A percentile compares a stretch with the other conserved stretches of the same genome.
Evolutionary conservation across 2,888 invertebrate species (phyloP).

Genomic region (Drosophila anomalata): DNA sequence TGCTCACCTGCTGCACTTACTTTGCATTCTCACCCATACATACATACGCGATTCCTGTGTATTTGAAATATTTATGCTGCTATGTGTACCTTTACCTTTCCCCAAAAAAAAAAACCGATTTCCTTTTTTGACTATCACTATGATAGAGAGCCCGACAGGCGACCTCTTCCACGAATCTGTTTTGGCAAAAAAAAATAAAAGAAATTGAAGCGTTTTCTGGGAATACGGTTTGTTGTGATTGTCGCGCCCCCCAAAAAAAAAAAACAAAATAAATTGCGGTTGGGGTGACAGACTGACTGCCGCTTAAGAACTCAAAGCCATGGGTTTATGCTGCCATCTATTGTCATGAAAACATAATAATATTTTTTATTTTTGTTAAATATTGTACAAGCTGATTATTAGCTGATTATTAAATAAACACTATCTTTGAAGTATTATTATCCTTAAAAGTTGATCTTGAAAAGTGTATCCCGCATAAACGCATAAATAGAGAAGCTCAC

Average conservation of each 20-base stretch:
- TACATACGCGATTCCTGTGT: slow-evolving; percentile 18
- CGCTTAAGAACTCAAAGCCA: neutral
- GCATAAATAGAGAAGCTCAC: slow-evolving; percentile 5
- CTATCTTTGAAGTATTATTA: too few relatives aligned
- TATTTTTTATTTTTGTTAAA: too few relatives aligned
- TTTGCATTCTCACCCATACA: slow-evolving; percentile 58
- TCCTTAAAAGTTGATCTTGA: neutral
- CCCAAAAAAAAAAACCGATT: slow-evolving; percentile 21
- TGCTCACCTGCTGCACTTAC: slow-evolving; percentile 68
- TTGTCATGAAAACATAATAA: neutral
- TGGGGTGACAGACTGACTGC: slow-evolving; percentile 26
- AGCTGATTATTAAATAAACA: too few relatives aligned
- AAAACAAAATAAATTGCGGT: slow-evolving; percentile 25
- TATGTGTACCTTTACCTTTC: slow-evolving; percentile 34
- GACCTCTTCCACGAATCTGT: slow-evolving; percentile 30
- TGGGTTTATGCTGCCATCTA: neutral
- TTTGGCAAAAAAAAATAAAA: slow-evolving; percentile 15
- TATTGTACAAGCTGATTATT: too few relatives aligned
- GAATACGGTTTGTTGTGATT: slow-evolving; percentile 37
- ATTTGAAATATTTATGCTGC: slow-evolving; percentile 41
- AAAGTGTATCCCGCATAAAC: neutral
- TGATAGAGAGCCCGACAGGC: slow-evolving; percentile 21
- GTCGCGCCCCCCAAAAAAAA: slow-evolving; percentile 9
- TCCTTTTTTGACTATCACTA: slow-evolving; percentile 27
- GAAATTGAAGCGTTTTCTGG: slow-evolving; percentile 37